Evolutionary conservation across 2,888 invertebrate species (phyloP).

Genomic region (Chymomyza procnemis): DNA sequence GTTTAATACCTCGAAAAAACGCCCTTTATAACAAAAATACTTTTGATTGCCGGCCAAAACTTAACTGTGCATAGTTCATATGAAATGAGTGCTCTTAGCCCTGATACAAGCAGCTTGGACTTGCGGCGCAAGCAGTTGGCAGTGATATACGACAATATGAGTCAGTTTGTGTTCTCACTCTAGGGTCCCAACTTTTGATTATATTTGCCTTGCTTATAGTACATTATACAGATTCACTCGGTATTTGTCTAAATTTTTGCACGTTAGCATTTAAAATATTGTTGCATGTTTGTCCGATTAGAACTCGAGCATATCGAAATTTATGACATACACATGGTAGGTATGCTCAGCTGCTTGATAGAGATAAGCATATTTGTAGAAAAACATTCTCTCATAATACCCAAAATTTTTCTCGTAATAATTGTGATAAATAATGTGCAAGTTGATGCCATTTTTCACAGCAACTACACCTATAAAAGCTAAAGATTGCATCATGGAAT

Average conservation of each 20-base stretch:
- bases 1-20: too few species aligned
- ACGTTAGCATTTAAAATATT: slow-evolving; percentile 41
- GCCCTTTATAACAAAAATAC: too few species aligned
- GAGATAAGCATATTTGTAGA: neutral
- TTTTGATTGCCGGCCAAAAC: too few species aligned
- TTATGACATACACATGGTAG: neutral
- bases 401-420: neutral
- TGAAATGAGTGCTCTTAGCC: too few species aligned
- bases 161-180: slow-evolving; percentile 10
- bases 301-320: neutral
- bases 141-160: slow-evolving; percentile 29
- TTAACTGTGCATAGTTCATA: too few species aligned
- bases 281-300: neutral
- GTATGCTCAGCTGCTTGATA: neutral
- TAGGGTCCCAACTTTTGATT: slow-evolving; percentile 3
- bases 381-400: neutral
- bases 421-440: slow-evolving; percentile 63
- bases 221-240: neutral
- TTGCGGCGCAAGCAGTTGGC: too few species aligned
- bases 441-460: slow-evolving; percentile 52
- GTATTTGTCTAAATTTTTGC: neutral
- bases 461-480: slow-evolving; percentile 19
- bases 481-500: slow-evolving; percentile 20
- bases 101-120: too few species aligned
- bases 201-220: slow-evolving; percentile 5